Evolutionary conservation across 2,113 vertebrate species (phyloP).

Genomic region (Odocoileus virginianus): DNA sequence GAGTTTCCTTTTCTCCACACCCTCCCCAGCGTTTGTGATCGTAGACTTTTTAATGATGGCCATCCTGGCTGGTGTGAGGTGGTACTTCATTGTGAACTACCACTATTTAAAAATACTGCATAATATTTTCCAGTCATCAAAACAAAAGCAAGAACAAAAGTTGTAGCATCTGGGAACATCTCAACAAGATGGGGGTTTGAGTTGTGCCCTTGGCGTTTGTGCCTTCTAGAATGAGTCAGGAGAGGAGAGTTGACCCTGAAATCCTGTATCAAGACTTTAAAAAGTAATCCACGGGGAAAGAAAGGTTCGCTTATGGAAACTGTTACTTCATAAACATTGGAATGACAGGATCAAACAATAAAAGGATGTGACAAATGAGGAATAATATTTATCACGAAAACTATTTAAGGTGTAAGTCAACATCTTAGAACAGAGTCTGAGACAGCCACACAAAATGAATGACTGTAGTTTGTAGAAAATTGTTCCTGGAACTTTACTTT

Average conservation of each 20-base stretch:
- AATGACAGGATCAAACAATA: neutral
- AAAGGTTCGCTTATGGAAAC: neutral
- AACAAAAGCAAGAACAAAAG: neutral
- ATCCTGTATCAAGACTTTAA: neutral
- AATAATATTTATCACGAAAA: neutral
- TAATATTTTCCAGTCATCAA: neutral
- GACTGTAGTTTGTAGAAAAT: neutral
- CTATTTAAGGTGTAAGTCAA: neutral
- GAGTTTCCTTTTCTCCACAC: neutral
- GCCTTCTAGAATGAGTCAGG: neutral
- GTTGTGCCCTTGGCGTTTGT: neutral
- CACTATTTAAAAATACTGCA: neutral
- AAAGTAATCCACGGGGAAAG: neutral
- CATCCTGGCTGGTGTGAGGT: neutral
- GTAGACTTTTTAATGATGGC: neutral
- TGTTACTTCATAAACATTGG: neutral
- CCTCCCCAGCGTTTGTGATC: neutral
- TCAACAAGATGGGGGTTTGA: neutral
- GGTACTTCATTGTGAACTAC: neutral
- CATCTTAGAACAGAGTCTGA: neutral
- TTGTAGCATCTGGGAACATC: neutral
- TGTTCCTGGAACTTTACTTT: constrained; percentile 27
- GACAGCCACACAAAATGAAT: neutral
- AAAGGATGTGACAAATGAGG: neutral
- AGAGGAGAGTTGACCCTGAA: neutral